These are phyloP conservation scores for Brachionus plicatilis DNA, from an alignment of 1,140 invertebrate species.

Conservation along the genomic window DNA sequence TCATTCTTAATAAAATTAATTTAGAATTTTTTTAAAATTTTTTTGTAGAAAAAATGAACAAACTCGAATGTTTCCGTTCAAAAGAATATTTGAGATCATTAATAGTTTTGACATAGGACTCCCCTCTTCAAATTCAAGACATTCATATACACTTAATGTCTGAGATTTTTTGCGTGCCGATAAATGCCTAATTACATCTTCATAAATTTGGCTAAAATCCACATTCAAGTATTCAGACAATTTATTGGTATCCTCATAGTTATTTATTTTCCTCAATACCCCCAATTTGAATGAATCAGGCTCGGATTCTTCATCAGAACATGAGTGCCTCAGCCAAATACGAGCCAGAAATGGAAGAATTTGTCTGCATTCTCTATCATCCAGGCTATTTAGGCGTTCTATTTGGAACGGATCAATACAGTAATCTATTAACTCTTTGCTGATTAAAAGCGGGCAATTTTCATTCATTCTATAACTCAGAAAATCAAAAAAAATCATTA, in stretches of 20 bases:
- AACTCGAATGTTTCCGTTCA: slow-evolving; percentile 38
- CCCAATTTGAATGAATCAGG: not conserved
- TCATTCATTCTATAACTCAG: slow-evolving; percentile 17
- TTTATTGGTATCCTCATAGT: slow-evolving; percentile 14
- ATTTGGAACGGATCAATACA: not conserved
- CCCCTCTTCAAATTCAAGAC: slow-evolving; percentile 7
- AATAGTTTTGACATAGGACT: not conserved
- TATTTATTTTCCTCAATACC: not conserved
- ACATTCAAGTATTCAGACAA: slow-evolving; percentile 16
- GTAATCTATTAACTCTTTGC: slow-evolving; percentile 29
- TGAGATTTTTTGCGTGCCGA: slow-evolving; percentile 39
- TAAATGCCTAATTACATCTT: slow-evolving; percentile 28
- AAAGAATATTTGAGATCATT: slow-evolving; percentile 5
- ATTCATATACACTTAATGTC: not conserved
- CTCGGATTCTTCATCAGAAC: not conserved
- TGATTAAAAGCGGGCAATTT: not conserved
- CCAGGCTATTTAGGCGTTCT: not conserved
- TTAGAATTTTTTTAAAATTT: not conserved
- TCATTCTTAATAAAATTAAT: slow-evolving; percentile 16
- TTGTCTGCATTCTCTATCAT: not conserved
- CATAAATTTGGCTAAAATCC: slow-evolving; percentile 37
- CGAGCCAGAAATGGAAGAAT: slow-evolving; percentile 24
- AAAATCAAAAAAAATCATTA: not conserved
- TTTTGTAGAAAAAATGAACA: not conserved
- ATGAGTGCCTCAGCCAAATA: not conserved